Conservation (phyloP, 2,888 invertebrate genomes). For the Torymus aiolomorphi region DNA sequence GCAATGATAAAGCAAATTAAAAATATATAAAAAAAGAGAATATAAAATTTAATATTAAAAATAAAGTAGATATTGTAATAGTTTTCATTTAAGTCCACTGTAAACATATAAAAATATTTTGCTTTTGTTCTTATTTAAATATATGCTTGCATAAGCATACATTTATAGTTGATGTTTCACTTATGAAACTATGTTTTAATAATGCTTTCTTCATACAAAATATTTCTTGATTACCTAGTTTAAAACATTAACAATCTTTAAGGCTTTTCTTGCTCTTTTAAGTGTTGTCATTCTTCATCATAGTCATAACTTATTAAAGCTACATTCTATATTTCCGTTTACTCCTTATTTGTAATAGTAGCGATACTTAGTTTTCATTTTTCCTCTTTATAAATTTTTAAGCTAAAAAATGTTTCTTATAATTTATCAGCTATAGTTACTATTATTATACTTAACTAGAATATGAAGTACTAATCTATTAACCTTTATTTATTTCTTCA, state of each 20-base stretch:
- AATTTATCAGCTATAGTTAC: constrained; percentile 20
- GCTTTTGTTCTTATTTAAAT: constrained; percentile 29
- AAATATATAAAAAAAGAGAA: background rate
- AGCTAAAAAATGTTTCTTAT: constrained; percentile 66
- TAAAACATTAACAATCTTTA: constrained; percentile 39
- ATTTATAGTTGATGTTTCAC: constrained; percentile 33
- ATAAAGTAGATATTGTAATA: constrained; percentile 13
- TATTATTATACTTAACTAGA: constrained; percentile 65
- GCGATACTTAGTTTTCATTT: constrained; percentile 12
- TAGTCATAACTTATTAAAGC: background rate
- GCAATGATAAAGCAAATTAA: constrained; percentile 5
- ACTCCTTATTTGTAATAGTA: background rate
- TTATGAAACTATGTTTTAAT: constrained; percentile 17
- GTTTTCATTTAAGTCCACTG: constrained; percentile 18
- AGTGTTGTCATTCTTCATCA: constrained; percentile 14
- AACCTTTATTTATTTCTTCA: constrained; percentile 73
- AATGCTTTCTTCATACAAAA: constrained; percentile 6
- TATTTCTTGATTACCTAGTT: constrained; percentile 8
- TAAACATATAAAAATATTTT: constrained; percentile 53
- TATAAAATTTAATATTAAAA: constrained; percentile 4
- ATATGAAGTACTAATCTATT: constrained; percentile 70
- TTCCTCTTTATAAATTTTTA: constrained; percentile 60
- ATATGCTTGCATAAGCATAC: constrained; percentile 17
- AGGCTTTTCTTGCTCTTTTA: constrained; percentile 29
- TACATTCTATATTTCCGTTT: background rate